Percentiles rank a stretch among this genome's conserved stretches.
Conservation (phyloP, 1,140 invertebrate species). For the Bilobella aurantiaca region DNA sequence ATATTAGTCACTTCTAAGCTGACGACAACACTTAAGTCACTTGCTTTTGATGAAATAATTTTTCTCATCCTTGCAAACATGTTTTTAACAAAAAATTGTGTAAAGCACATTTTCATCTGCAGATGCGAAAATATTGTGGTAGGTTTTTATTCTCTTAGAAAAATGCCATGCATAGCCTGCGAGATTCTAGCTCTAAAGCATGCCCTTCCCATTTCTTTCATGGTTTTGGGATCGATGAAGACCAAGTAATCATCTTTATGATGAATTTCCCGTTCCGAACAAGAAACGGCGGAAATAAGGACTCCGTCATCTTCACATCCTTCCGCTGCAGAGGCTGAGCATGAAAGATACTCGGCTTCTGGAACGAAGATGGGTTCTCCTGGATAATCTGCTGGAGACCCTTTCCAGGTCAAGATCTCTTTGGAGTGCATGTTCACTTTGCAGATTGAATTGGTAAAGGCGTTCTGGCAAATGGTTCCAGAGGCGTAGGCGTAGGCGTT, state of each 20-base stretch:
- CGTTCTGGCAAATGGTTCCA: slow-evolving; percentile 36
- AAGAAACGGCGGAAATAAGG: slow-evolving; percentile 28
- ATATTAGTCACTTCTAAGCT: no score
- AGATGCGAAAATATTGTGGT: background rate
- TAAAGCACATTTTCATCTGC: no score
- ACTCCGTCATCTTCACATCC: slow-evolving; percentile 40
- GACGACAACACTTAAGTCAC: no score
- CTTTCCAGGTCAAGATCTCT: slow-evolving; percentile 36
- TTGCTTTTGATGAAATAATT: no score
- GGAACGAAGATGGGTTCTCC: slow-evolving; percentile 39
- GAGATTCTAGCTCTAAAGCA: slow-evolving; percentile 38
- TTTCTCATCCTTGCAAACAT: no score
- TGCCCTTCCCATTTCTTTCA: slow-evolving; percentile 41
- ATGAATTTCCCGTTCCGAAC: slow-evolving; percentile 28
- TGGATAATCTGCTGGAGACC: slow-evolving; percentile 31
- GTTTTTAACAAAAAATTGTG: no score
- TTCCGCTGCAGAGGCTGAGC: background rate
- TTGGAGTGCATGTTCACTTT: slow-evolving; percentile 39
- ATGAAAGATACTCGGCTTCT: no score
- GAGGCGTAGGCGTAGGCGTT: slow-evolving; percentile 41
- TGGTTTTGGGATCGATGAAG: slow-evolving; percentile 40
- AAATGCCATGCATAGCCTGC: slow-evolving; percentile 40
- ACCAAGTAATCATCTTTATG: slow-evolving; percentile 38
- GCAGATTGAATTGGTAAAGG: slow-evolving; percentile 34
- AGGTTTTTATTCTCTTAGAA: background rate